Base-by-base conservation (phyloP, 2,797 vertebrate genomes). In the Chromobotia macracanthus region DNA sequence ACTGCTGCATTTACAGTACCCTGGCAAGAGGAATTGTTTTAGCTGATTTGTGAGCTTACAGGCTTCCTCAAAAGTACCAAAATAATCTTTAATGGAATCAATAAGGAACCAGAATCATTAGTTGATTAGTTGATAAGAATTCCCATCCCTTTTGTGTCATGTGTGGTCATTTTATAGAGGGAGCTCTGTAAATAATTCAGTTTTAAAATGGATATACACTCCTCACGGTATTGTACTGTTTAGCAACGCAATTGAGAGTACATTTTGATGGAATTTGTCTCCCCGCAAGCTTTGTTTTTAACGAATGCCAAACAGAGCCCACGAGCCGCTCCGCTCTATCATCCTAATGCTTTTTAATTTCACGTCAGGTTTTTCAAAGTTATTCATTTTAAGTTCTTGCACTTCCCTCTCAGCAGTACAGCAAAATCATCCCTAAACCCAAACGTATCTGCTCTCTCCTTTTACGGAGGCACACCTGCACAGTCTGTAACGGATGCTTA, bases 401-500 rank as follows among this genome's bases (percentile, higher is more conserved):
- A 53, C 48, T 23, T 58, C 28, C 60, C 55, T 68, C 28, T 63
- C 28, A 74, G 68, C 78, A 46, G 70, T 21, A 50, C 68, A 75
- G 21, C n/a, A 53, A 51, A 58, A 55, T 67, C 60, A 46, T 65
- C 64, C 64, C 46, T 41, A 48, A 58, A 75, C 41, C 73, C 74
- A 75, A 78, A 75, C 56, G 68, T 73, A 65, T 71, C 69, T 72
- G 58, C 21, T 64, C 3, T 51, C 50, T 85, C 66, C 71, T 80
- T 82, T 81, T 69, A 72, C 68, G 75, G 66, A 48, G 67, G 61
- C 38, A 41, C 80, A 82, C 79, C 65, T 75, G 58, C 64, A 75
- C 48, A 25, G 21, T 82, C 65, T 72, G 68, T 41, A 73, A 58
- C 51, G 23, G 58, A 41, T 18, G 11, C 58, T 61, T 31, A 61